Percentiles rank a stretch among this genome's conserved stretches.
Conservation (phyloP, 2,888 invertebrate species). For the Epistrophella euchroma region DNA sequence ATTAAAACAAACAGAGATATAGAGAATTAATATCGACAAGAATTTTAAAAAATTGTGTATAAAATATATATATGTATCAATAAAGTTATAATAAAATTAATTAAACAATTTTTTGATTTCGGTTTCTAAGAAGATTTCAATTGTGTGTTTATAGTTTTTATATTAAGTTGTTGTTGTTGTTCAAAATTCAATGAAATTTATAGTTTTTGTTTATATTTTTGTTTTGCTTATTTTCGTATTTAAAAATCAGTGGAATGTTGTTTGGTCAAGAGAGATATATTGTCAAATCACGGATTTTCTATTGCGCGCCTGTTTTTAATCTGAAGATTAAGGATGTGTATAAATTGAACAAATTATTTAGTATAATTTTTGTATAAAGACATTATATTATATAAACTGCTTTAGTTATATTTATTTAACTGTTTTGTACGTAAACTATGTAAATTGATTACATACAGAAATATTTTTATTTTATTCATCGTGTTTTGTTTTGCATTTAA, state of each 20-base stretch:
- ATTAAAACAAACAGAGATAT: slow-evolving; percentile 36
- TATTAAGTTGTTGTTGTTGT: slow-evolving; percentile 13
- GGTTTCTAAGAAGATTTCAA: slow-evolving; percentile 56
- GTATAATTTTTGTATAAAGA: slow-evolving; percentile 54
- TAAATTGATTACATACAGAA: slow-evolving; percentile 62
- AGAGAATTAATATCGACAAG: slow-evolving; percentile 40
- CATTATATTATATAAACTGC: slow-evolving; percentile 33
- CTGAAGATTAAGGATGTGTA: slow-evolving; percentile 31
- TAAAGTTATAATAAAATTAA: slow-evolving; percentile 48
- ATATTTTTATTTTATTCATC: slow-evolving; percentile 19
- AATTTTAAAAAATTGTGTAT: slow-evolving; percentile 20
- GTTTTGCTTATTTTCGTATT: slow-evolving; percentile 30
- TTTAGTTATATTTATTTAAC: slow-evolving; percentile 24
- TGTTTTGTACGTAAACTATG: slow-evolving; percentile 68
- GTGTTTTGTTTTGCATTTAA: slow-evolving; percentile 28
- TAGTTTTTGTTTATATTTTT: neutral
- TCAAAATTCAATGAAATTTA: too few relatives aligned
- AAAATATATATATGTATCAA: slow-evolving; percentile 31
- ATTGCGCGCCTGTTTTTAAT: slow-evolving; percentile 59
- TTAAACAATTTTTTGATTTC: slow-evolving; percentile 49
- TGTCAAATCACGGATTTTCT: slow-evolving; percentile 70
- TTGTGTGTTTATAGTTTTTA: slow-evolving; percentile 38
- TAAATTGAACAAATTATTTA: slow-evolving; percentile 48
- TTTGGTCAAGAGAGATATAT: slow-evolving; percentile 69
- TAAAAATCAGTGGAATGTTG: slow-evolving; percentile 72